phyloP scores from a whole-genome alignment of 2,797 vertebrate species.

The Numenius phaeopus region DNA sequence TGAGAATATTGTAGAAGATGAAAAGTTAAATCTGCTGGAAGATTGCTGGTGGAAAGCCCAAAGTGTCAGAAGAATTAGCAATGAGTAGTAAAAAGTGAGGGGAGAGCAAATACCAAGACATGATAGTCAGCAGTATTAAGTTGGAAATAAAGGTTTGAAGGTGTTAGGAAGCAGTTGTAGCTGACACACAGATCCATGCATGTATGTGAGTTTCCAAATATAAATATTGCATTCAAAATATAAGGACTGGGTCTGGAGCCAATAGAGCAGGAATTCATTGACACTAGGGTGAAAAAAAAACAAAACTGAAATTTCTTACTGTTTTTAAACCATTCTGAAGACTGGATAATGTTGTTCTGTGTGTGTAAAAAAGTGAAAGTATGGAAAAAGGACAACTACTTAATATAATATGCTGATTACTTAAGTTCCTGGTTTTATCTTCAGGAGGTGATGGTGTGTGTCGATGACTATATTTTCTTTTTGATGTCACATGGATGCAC shows the following conservation, averaged over 20 bases:
- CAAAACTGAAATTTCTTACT: background rate
- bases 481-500: background rate
- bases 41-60: background rate
- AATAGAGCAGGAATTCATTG: background rate
- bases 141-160: background rate
- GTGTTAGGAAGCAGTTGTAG: background rate
- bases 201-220: background rate
- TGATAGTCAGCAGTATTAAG: background rate
- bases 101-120: background rate
- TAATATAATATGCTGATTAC: background rate
- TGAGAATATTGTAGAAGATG: background rate
- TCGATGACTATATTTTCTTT: background rate
- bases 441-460: background rate
- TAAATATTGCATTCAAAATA: background rate
- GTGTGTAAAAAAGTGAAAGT: background rate
- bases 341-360: background rate
- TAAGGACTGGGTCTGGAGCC: background rate
- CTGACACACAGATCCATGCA: background rate
- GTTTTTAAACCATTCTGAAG: background rate
- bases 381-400: background rate
- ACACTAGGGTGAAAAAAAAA: fast-evolving
- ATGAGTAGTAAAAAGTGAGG: background rate
- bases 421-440: background rate
- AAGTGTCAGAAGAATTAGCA: background rate
- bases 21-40: background rate